Conservation (phyloP, 1,140 invertebrate species). For the Drosophila cardini region DNA sequence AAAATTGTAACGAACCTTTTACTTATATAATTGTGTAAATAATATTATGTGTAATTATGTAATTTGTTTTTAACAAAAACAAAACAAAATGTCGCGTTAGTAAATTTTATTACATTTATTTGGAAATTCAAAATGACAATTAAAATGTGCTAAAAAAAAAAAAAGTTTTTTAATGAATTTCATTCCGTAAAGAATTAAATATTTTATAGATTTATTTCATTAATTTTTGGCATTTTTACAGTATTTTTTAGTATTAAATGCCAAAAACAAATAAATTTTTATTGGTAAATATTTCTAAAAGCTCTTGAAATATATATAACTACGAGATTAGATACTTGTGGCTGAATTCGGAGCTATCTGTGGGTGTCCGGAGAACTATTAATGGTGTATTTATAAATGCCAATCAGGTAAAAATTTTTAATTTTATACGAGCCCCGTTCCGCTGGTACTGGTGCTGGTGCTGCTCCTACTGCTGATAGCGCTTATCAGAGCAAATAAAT, state of each 20-base stretch:
- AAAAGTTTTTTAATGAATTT: background rate
- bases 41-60: constrained; percentile 64
- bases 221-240: background rate
- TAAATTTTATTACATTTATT: constrained; percentile 67
- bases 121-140: constrained; percentile 53
- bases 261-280: background rate
- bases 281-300: constrained; percentile 7
- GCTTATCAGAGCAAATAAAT: constrained; percentile 72
- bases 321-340: constrained; percentile 56
- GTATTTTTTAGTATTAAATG: background rate
- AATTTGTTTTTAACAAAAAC: constrained; percentile 45
- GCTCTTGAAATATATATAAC: constrained; percentile 7
- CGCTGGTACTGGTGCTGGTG: constrained; percentile 17
- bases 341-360: constrained; percentile 55
- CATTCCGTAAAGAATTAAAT: background rate
- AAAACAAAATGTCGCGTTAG: constrained; percentile 42
- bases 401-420: constrained; percentile 40
- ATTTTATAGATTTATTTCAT: too few species aligned
- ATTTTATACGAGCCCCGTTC: constrained; percentile 42
- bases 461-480: constrained; percentile 13
- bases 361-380: constrained; percentile 19
- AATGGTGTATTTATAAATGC: constrained; percentile 49
- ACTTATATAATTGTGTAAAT: constrained; percentile 69
- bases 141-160: constrained; percentile 43
- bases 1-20: constrained; percentile 37